Base-by-base conservation (phyloP, 2,888 invertebrate genomes). In the Lampropteryx suffumata region DNA sequence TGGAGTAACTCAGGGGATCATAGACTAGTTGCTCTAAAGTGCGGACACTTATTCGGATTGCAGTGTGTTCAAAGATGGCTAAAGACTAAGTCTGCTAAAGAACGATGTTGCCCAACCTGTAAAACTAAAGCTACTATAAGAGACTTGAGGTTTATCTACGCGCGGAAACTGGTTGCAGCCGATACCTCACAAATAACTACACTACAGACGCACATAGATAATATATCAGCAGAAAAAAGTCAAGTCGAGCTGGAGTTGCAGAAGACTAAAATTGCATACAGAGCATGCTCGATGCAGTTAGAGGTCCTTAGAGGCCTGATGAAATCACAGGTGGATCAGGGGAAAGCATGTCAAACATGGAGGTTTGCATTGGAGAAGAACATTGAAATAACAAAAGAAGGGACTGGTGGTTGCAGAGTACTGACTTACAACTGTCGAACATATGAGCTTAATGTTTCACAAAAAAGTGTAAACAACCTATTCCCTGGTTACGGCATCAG, bases 11-110 rank as follows among this genome's bases (percentile, higher is more conserved):
- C 94, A 0, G 98, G 98, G 0, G 93, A 92, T 0, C 99, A 99
- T 77, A 91, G 98, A 43, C 84, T 98, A 1, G 95, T 95, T n/a
- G 94, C 96, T 0, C 83, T 99, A 6, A 94, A 94, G 70, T 99
- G 99, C 79, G 99, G 99, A 0, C 99, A 99, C 83, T 82, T 98
- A 5, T 99, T 98, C 80, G 99, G 99, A 0, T 84, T 93, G 0
- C 91, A 92, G 11, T 98, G 98, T 73, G 94, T 97, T 6, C 84
- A 92, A 42, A 90, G 93, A 27, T 97, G 97, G 97, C 78, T 97
- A 3, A 88, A 84, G 42, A 91, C 79, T 53, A 92, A 86, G 51
- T 59, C 77, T 0, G 78, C 85, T 0, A 91, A 88, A 14, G 91
- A 92, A n/a, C 92, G 93, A 44, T 90, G 92, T 0, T 98, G 98